Conservation (phyloP, 2,797 vertebrate species). For the Poecilia velifera region DNA sequence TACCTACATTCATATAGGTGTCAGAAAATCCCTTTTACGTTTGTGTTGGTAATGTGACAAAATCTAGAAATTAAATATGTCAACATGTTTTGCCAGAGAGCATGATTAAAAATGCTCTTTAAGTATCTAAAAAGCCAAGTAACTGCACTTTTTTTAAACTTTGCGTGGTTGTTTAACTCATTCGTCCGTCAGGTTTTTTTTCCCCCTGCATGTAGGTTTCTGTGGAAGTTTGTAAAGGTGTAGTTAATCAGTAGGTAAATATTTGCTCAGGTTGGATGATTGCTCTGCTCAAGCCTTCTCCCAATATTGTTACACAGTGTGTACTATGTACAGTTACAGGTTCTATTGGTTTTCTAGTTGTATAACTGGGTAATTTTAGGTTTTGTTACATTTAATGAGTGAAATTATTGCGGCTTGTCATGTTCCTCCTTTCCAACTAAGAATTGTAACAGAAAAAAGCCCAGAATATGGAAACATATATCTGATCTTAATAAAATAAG, state of each 20-base stretch:
- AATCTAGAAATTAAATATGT: background rate
- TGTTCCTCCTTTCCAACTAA: background rate
- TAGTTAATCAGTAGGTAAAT: slow-evolving; percentile 9
- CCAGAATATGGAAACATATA: background rate
- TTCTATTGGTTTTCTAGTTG: background rate
- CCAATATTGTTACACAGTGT: background rate
- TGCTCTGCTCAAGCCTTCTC: background rate
- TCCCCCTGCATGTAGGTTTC: background rate
- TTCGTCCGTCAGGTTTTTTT: background rate
- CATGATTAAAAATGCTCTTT: background rate
- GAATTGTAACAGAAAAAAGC: background rate
- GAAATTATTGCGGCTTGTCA: background rate
- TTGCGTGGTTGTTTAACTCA: background rate
- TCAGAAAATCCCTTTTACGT: background rate
- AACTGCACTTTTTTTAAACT: background rate
- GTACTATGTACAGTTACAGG: background rate
- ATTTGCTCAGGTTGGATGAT: slow-evolving; percentile 12
- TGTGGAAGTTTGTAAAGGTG: background rate
- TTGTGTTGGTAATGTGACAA: background rate
- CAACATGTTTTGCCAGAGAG: background rate
- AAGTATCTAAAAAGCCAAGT: background rate
- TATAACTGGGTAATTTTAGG: background rate
- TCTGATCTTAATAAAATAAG: background rate
- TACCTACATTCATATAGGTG: background rate
- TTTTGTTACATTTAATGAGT: background rate